Base-by-base conservation (phyloP, 2,797 vertebrate species). In the Scomberomorus guttatus region DNA sequence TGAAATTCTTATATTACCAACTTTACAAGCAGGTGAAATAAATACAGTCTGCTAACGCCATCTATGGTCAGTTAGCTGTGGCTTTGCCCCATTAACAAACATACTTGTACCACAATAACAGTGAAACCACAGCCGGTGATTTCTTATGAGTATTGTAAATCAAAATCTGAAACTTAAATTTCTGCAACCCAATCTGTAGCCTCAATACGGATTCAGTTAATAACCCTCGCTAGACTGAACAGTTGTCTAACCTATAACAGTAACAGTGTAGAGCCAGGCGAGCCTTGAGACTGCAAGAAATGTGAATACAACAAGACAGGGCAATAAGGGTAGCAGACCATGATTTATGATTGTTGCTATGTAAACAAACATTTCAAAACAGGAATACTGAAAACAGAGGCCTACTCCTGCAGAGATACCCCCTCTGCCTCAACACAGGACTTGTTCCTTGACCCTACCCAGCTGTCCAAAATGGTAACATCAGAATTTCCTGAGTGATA, bases 341-440 rank as follows among this genome's bases (percentile, higher is more conserved):
- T 62, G 81, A 89, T 80, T 87, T 24, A 86, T 58, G 79, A 71
- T 75, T 55, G 39, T 44, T 82, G 73, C 63, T 65, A 77, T 72
- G 63, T 63, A 88, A 86, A 87, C 80, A 80, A 66, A 61, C 73
- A 65, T 61, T 77, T 59, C 71, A 69, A 18, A 72, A 71, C n/a
- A 72, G 13, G 59, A 15, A 68, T 11, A 42, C 27, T 62, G 39
- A 61, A 60, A 62, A 67, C 0, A 11, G 71, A 70, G 55, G 64
- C 55, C 12, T 10, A 17, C 39, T 63, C 18, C 29, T 55, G 46
- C 22, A 34, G 29, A 46, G 25, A 39, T 8, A 17, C 3, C 18
- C 60, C n/a, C 24, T 20, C 8, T 4, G 50, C 12, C 32, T 4
- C 39, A 74, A 80, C 27, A 72, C 29, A 44, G 17, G 48, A 65